Evolutionary conservation across 2,888 invertebrate species (phyloP), one percentile per base, ranked within the genome.

Genomic region (Litoditis marina): DNA sequence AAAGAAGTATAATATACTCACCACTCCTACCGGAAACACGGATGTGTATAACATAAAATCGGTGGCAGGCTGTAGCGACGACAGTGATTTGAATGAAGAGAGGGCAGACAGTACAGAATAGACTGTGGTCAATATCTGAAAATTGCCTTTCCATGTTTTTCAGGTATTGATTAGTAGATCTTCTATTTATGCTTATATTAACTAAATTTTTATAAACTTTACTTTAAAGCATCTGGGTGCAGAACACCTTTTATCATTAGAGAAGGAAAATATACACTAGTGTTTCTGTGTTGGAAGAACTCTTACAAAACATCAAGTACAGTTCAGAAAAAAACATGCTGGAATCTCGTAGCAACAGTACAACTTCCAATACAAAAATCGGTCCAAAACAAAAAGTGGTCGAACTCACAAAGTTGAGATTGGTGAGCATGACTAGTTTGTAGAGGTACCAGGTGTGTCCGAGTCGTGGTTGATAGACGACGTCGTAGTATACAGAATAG

Each of bases 391-490:
- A n/a, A n/a, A n/a, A n/a, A n/a, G n/a, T n/a, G n/a, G n/a, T n/a
- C n/a, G n/a, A 13, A 71, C 76, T 66, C 34, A 81, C 82, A 58
- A 82, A 79, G 59, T 81, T 78, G 2, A 81, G 54, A 55, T 80
- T 79, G 11, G 81, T 82, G 11, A 82, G 68, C 80, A 81, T 82
- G n/a, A 78, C 73, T 3, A 82, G 65, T 52, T 82, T 82, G 51
- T 73, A 72, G 55, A 79, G 64, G 52, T 70, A 82, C 71, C 73
- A 78, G 16, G 60, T 57, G 54, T 69, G 68, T 13, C 78, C 77
- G 3, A 78, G 32, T 19, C 78, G 50, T 1, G 81, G 80, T 60
- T 80, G 71, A 47, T 63, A 68, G 1, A 60, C 36, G 11, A 82
- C 65, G 56, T 82, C 82, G 56, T 74, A 82, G 36, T 60, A 66